phyloP scores from a whole-genome alignment of 2,797 vertebrate genomes.

The Eospalax fontanierii region DNA sequence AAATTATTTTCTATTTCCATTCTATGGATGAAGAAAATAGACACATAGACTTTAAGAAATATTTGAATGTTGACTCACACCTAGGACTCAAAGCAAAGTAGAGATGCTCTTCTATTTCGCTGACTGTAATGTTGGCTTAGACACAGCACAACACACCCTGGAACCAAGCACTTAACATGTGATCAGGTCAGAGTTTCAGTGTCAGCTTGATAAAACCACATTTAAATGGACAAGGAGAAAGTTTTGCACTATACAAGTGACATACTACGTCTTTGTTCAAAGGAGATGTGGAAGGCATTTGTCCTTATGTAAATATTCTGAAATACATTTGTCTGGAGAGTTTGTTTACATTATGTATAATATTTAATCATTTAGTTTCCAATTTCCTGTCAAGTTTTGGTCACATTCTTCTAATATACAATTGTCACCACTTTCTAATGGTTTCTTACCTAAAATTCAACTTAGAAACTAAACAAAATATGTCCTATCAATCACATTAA shows the following conservation, averaged over 20 bases:
- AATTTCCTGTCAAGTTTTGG: background rate
- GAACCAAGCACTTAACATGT: background rate
- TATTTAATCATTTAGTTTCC: slow-evolving; percentile 5
- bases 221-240: background rate
- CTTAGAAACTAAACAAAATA: background rate
- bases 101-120: background rate
- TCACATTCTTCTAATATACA: background rate
- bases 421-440: background rate
- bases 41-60: background rate
- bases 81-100: background rate
- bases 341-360: background rate
- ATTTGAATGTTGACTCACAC: background rate
- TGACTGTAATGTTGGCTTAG: background rate
- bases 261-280: background rate
- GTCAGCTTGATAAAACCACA: background rate
- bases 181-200: background rate
- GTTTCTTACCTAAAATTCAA: background rate
- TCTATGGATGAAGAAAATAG: background rate
- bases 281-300: background rate
- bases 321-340: background rate
- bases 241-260: background rate
- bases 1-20: background rate
- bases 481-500: background rate
- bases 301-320: background rate
- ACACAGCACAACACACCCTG: background rate